Evolutionary conservation across 2,888 invertebrate genomes (phyloP).

Genomic region (Ophonus ardosiacus): DNA sequence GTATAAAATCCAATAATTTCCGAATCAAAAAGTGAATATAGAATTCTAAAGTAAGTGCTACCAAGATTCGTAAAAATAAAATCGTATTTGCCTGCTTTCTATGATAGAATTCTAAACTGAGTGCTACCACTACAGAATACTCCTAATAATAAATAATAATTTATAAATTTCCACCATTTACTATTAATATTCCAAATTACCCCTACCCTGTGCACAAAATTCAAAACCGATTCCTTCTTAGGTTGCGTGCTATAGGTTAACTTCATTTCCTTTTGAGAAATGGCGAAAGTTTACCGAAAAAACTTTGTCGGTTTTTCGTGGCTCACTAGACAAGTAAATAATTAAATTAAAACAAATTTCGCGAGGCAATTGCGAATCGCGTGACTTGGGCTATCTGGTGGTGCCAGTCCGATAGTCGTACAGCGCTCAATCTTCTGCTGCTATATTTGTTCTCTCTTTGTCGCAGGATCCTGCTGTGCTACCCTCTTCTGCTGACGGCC

Average conservation of each 20-base stretch:
- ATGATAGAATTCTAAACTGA: no score
- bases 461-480: slow-evolving; percentile 9
- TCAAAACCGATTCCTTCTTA: neutral
- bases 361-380: slow-evolving; percentile 19
- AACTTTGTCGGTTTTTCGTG: neutral
- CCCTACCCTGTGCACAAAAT: neutral
- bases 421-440: slow-evolving; percentile 10
- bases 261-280: slow-evolving; percentile 40
- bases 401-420: slow-evolving; percentile 3
- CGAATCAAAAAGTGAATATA: no score
- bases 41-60: no score
- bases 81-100: no score
- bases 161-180: no score
- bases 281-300: slow-evolving; percentile 37
- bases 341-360: slow-evolving; percentile 47
- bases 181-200: no score
- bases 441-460: slow-evolving; percentile 21
- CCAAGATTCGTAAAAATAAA: no score
- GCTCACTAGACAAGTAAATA: slow-evolving; percentile 30
- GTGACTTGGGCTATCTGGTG: slow-evolving; percentile 12
- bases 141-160: no score
- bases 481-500: neutral
- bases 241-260: slow-evolving; percentile 7
- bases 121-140: no score
- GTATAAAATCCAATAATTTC: no score